Evolutionary conservation across 2,888 invertebrate genomes (phyloP), one percentile per base, ranked within the genome.

Genomic region (Tenthredo distinguenda): DNA sequence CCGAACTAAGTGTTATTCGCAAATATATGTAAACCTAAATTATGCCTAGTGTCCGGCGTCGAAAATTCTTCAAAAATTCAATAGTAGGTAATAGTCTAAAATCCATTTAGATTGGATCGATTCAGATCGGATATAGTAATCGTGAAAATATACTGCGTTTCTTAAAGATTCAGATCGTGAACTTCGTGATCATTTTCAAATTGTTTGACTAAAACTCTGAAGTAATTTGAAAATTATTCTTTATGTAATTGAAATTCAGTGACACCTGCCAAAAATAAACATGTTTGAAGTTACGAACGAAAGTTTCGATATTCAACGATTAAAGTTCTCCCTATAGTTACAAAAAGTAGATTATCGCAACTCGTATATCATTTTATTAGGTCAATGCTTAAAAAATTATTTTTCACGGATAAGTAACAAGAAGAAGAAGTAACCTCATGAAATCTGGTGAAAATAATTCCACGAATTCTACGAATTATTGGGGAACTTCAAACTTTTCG

Each of bases 211-310:
- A 21, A 4, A 74, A 74, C 3, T 43, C 18, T 40, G 12, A 40
- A 43, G 10, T 43, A 74, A 43, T 74, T 74, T 40, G 43, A 21
- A 74, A 37, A 37, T 74, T 7, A 68, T 43, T n/a, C 3, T 21
- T 74, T 43, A 3, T 9, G 40, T 74, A 68, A 43, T 43, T 74
- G 1, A 43, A 74, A 43, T 74, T 74, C 21, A 21, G 21, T 74
- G 72, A 74, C 43, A 74, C 21, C 72, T 74, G 72, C 72, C 72
- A 37, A 74, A 74, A 74, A 43, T 74, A 7, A 21, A 74, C 12
- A 43, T 43, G 40, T 43, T 43, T 43, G 43, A 74, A 43, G 21
- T 43, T 74, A 43, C 10, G 2, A 40, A 74, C 71, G 18, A n/a
- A 40, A 74, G 43, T 43, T 43, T 74, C 10, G 18, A 71, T 9